A percentile compares a stretch with the other conserved stretches of the same genome.
These are phyloP conservation scores for Orientallactaga sibirica DNA, from an alignment of 2,797 vertebrate genomes.

Conservation along the genomic window DNA sequence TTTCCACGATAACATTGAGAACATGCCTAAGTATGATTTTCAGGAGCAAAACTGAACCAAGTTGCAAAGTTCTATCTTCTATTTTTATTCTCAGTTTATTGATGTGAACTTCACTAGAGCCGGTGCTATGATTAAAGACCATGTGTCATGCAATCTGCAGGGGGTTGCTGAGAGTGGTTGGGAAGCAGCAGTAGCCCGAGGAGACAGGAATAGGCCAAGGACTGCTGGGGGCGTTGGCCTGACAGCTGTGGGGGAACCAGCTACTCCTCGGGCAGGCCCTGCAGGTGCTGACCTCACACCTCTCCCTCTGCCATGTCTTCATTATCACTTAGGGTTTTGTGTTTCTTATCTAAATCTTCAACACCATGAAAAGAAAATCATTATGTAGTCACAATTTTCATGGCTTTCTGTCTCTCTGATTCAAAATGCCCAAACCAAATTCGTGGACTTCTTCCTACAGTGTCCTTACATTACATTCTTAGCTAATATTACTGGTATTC, in stretches of 20 bases:
- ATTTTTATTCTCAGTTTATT: slow-evolving; percentile 72
- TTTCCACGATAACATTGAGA: slow-evolving; percentile 9
- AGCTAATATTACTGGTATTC: background rate
- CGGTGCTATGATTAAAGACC: slow-evolving; percentile 11
- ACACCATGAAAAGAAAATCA: background rate
- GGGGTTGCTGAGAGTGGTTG: slow-evolving; percentile 10
- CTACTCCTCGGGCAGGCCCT: background rate
- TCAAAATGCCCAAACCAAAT: background rate
- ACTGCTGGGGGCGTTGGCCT: background rate
- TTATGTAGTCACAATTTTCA: background rate
- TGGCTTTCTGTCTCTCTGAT: background rate
- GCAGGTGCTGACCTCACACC: background rate
- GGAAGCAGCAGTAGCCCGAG: slow-evolving; percentile 4
- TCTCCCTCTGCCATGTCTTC: background rate
- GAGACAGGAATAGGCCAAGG: background rate
- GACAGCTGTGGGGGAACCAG: too few relatives aligned
- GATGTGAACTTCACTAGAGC: slow-evolving; percentile 66
- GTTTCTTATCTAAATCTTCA: background rate
- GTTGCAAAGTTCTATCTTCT: slow-evolving; percentile 41
- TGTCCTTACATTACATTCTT: background rate
- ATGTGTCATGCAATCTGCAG: background rate
- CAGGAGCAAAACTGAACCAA: slow-evolving; percentile 3
- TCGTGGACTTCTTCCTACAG: background rate
- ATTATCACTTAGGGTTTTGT: background rate
- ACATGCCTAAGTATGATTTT: slow-evolving; percentile 33